A percentile compares a stretch with the other conserved stretches of the same genome.
phyloP scores from a whole-genome alignment of 92 coral and sea anemone species.

The Actinostola sp. region DNA sequence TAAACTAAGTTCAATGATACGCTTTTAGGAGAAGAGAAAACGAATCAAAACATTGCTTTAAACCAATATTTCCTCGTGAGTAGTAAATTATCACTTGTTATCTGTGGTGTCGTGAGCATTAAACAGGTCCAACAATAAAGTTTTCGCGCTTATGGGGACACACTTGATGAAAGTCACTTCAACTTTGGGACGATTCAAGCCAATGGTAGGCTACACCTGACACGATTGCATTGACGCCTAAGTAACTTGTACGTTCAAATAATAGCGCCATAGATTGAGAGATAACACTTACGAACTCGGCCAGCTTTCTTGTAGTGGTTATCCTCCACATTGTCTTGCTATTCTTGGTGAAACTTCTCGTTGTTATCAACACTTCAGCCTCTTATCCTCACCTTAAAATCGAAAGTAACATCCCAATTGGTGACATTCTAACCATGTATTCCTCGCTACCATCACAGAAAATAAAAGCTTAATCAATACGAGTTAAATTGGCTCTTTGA shows the following conservation, averaged over 20 bases:
- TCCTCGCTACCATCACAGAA: background rate
- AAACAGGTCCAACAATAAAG: too few species aligned
- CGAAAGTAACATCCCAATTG: constrained; percentile 18
- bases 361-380: constrained; percentile 11
- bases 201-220: too few species aligned
- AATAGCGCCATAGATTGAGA: background rate
- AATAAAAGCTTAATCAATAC: constrained; percentile 6
- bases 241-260: background rate
- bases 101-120: too few species aligned
- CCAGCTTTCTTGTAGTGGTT: constrained; percentile 85
- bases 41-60: too few species aligned
- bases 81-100: too few species aligned
- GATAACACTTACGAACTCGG: constrained; percentile 84
- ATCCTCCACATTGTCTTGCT: constrained; percentile 98
- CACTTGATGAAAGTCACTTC: too few species aligned
- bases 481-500: constrained; percentile 15
- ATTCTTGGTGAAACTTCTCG: constrained; percentile 11
- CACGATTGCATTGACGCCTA: too few species aligned
- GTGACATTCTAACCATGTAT: background rate
- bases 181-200: too few species aligned
- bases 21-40: too few species aligned
- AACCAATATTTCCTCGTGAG: too few species aligned
- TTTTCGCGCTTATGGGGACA: too few species aligned
- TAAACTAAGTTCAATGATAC: too few species aligned
- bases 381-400: constrained; percentile 23